Evolutionary conservation across 2,113 vertebrate species (phyloP).

Genomic region (Lasiurus cinereus): DNA sequence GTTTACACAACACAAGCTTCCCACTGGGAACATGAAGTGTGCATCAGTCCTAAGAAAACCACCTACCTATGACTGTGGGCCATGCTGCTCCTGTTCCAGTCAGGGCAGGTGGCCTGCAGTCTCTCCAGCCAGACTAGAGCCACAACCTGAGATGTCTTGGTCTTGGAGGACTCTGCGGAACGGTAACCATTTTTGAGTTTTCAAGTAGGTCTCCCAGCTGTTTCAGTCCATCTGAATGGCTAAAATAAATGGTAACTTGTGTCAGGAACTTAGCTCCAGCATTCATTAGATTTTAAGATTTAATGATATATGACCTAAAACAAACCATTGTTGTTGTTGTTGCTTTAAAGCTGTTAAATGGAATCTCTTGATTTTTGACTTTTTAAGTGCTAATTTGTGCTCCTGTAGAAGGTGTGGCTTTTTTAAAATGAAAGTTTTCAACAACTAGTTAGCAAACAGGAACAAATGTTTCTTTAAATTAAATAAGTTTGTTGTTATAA

Average conservation of each 20-base stretch:
- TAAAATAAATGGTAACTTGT: constrained; percentile 78
- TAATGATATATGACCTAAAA: constrained; percentile 82
- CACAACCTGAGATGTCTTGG: constrained; percentile 51
- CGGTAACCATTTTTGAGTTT: constrained; percentile 69
- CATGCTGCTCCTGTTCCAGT: constrained; percentile 64
- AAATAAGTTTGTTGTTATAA: constrained; percentile 28
- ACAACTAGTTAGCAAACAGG: neutral
- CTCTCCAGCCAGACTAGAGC: constrained; percentile 31
- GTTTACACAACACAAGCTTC: neutral
- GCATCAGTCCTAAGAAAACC: constrained; percentile 24
- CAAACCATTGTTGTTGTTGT: constrained; percentile 50
- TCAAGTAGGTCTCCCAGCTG: constrained; percentile 48
- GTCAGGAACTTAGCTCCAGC: constrained; percentile 85
- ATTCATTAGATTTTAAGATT: constrained; percentile 90
- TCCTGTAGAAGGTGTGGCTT: constrained; percentile 41
- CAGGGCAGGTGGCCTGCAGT: constrained; percentile 37
- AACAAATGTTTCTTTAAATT: neutral
- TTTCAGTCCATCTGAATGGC: constrained; percentile 68
- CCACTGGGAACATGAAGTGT: neutral
- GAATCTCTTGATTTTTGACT: constrained; percentile 58
- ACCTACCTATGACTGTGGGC: neutral
- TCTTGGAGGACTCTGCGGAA: constrained; percentile 28
- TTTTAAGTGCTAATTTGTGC: constrained; percentile 54
- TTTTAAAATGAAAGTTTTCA: constrained; percentile 39
- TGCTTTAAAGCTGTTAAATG: constrained; percentile 44